phyloP scores from a whole-genome alignment of 2,888 invertebrate genomes.

The Rambutsinella grinnellia region DNA sequence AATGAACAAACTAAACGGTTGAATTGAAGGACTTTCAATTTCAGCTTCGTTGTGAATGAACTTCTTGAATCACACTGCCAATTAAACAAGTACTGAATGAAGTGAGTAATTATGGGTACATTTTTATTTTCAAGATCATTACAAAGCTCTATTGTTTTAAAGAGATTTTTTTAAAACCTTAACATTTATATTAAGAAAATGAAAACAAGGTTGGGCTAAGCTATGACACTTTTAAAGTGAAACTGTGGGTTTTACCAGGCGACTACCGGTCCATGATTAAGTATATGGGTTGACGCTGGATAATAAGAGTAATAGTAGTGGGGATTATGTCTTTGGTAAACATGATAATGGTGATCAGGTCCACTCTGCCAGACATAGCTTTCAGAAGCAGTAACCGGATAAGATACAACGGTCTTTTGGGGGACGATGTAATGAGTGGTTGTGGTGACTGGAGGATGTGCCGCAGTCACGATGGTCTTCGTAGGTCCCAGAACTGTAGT shows the following conservation, averaged over 20 bases:
- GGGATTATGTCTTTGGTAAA: slow-evolving; percentile 34
- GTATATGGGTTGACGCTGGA: slow-evolving; percentile 10
- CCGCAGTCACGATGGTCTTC: slow-evolving; percentile 15
- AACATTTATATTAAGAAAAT: too few relatives aligned
- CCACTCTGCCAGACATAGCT: slow-evolving; percentile 32
- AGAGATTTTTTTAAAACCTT: too few relatives aligned
- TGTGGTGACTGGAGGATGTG: slow-evolving; percentile 1
- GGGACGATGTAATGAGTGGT: slow-evolving; percentile 10
- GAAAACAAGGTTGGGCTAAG: too few relatives aligned
- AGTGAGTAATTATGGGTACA: background rate
- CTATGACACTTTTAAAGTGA: too few relatives aligned
- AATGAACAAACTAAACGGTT: background rate
- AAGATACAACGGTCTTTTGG: slow-evolving; percentile 14
- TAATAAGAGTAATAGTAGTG: slow-evolving; percentile 23
- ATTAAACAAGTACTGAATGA: background rate
- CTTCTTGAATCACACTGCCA: background rate
- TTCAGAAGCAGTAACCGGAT: slow-evolving; percentile 16
- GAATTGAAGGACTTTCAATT: slow-evolving; percentile 52
- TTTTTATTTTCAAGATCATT: slow-evolving; percentile 10
- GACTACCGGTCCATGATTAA: background rate
- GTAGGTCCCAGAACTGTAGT: slow-evolving; percentile 19
- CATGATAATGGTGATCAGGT: slow-evolving; percentile 31
- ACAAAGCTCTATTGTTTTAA: slow-evolving; percentile 3
- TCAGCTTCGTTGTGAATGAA: slow-evolving; percentile 14
- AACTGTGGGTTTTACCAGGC: background rate